Percentiles rank a stretch among this genome's conserved stretches.
These are phyloP conservation scores for Gerosis bhagava DNA, from an alignment of 2,888 invertebrate species.

Conservation along the genomic window DNA sequence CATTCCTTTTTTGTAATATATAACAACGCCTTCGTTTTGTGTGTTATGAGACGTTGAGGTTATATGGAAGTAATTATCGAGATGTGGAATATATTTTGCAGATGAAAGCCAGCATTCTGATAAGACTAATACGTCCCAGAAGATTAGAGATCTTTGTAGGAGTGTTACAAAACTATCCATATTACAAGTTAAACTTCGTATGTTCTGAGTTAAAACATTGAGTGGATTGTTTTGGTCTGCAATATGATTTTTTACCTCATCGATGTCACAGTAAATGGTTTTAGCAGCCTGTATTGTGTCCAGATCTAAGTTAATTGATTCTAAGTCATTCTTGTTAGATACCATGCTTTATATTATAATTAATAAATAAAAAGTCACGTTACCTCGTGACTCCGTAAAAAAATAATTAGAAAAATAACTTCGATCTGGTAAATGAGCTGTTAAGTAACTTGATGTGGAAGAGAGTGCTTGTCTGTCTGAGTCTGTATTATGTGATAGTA, in stretches of 20 bases:
- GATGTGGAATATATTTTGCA: not conserved
- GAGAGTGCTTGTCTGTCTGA: too few species aligned
- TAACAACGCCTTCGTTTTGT: slow-evolving; percentile 35
- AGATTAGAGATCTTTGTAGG: not conserved
- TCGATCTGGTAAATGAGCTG: too few species aligned
- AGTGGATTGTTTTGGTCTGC: not conserved
- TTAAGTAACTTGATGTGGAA: too few species aligned
- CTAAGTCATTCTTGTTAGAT: too few species aligned
- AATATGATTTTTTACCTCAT: not conserved
- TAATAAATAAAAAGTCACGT: too few species aligned
- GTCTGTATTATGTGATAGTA: too few species aligned
- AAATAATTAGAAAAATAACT: too few species aligned
- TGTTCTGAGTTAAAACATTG: not conserved
- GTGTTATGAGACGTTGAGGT: slow-evolving; percentile 14
- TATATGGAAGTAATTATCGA: not conserved
- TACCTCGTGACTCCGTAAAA: too few species aligned
- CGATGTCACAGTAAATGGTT: not conserved
- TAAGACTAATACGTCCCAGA: not conserved
- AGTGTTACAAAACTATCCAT: not conserved
- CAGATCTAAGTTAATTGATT: too few species aligned
- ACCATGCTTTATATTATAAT: too few species aligned
- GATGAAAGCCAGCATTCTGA: slow-evolving; percentile 1
- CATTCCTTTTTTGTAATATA: slow-evolving; percentile 28
- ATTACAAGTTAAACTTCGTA: not conserved
- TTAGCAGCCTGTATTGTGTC: not conserved